A percentile compares a stretch with the other conserved stretches of the same genome.
These are phyloP conservation scores for Drosophila recens DNA, from an alignment of 2,888 invertebrate genomes.

Conservation along the genomic window DNA sequence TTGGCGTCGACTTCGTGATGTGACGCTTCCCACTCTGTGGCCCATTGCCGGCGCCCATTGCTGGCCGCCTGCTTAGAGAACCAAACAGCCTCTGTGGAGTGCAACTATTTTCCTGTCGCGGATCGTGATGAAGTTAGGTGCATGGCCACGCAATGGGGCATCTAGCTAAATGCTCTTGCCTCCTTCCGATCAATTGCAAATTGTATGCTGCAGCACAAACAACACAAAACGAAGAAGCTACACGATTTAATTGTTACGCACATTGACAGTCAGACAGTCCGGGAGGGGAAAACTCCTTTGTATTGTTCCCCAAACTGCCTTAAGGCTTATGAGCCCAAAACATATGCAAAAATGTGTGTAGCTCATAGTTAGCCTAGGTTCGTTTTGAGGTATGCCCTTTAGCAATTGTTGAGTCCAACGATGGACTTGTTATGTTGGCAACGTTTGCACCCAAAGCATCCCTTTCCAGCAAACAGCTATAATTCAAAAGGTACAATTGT, in stretches of 20 bases:
- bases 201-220: slow-evolving; percentile 32
- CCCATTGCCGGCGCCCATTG: slow-evolving; percentile 42
- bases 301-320: slow-evolving; percentile 33
- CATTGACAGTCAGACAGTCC: slow-evolving; percentile 64
- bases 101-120: slow-evolving; percentile 76
- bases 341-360: slow-evolving; percentile 52
- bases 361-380: slow-evolving; percentile 22
- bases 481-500: slow-evolving; percentile 55
- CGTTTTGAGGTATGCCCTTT: slow-evolving; percentile 35
- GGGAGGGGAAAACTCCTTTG: slow-evolving; percentile 33
- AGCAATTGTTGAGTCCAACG: slow-evolving; percentile 26
- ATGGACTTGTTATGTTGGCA: slow-evolving; percentile 38
- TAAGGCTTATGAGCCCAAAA: slow-evolving; percentile 54
- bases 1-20: slow-evolving; percentile 79
- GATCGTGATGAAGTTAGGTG: slow-evolving; percentile 83
- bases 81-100: slow-evolving; percentile 55
- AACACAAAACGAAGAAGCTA: slow-evolving; percentile 59
- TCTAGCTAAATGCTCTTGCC: slow-evolving; percentile 36
- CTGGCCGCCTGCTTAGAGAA: slow-evolving; percentile 32
- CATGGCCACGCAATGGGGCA: slow-evolving; percentile 75
- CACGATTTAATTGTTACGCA: slow-evolving; percentile 84
- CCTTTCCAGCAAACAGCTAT: slow-evolving; percentile 30
- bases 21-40: slow-evolving; percentile 81
- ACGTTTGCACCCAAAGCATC: slow-evolving; percentile 26
- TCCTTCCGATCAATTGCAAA: slow-evolving; percentile 69